Conservation (phyloP, 35 echinoderm and acorn worm genomes). For the Holothuria glaberrima region DNA sequence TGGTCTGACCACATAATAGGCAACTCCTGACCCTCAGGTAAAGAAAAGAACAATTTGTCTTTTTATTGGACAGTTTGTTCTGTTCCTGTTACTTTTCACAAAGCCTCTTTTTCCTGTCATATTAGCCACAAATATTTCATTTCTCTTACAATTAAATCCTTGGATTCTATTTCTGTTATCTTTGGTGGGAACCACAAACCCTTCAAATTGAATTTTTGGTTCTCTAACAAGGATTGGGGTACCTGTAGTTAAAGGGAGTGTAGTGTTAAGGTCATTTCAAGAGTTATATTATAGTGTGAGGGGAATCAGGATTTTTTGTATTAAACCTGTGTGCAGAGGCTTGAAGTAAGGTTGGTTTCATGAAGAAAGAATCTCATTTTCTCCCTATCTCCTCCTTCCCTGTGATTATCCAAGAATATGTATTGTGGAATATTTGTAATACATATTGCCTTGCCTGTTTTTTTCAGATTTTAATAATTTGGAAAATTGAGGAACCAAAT, state of each 20-base stretch:
- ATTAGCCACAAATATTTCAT: slow-evolving; percentile 26
- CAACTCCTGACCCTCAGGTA: neutral
- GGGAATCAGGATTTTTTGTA: no score
- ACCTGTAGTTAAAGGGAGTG: neutral
- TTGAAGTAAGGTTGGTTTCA: no score
- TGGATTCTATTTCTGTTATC: neutral
- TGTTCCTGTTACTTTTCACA: slow-evolving; percentile 10
- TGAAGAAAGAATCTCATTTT: no score
- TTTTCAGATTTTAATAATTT: no score
- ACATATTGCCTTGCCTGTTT: no score
- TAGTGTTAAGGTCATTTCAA: neutral
- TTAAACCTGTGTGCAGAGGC: no score
- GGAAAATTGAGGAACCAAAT: no score
- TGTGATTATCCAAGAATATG: no score
- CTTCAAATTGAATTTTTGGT: neutral
- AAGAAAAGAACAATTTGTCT: slow-evolving; percentile 40
- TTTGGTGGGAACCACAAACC: slow-evolving; percentile 11
- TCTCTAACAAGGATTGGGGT: neutral
- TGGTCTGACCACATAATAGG: neutral
- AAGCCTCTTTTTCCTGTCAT: slow-evolving; percentile 21
- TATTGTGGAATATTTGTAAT: no score
- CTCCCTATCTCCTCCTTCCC: no score
- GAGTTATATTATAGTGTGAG: no score
- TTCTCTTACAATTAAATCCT: neutral
- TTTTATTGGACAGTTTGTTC: neutral